Evolutionary conservation across 1,140 invertebrate genomes (phyloP).

Genomic region (Dendrolimus punctatus): DNA sequence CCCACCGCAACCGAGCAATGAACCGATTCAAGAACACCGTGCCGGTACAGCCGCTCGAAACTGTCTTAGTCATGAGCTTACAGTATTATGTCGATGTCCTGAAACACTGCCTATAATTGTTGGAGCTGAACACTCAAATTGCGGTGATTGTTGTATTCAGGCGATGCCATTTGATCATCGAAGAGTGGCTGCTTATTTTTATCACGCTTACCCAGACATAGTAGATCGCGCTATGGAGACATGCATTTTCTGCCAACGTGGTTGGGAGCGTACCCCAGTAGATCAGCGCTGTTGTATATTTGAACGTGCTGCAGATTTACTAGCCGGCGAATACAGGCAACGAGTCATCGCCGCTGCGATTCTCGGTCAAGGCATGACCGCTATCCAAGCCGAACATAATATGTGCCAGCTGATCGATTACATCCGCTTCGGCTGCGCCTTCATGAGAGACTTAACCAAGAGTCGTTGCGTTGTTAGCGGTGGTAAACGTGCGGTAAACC

Average conservation of each 20-base stretch:
- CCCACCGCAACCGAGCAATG: too few relatives aligned
- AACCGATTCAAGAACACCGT: too few relatives aligned
- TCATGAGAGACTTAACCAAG: slow-evolving; percentile 7
- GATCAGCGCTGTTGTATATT: slow-evolving; percentile 4
- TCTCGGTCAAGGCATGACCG: slow-evolving; percentile 7
- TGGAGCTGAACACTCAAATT: neutral
- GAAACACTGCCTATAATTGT: slow-evolving; percentile 2
- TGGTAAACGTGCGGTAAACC: slow-evolving; percentile 1
- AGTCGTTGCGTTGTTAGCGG: slow-evolving; percentile 3
- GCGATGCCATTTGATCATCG: slow-evolving; percentile 4
- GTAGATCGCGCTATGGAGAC: neutral
- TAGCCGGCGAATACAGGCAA: slow-evolving; percentile 4
- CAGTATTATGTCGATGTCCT: neutral
- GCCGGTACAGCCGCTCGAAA: too few relatives aligned
- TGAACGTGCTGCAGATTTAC: slow-evolving; percentile 4
- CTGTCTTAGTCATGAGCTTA: slow-evolving; percentile 2
- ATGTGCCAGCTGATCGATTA: slow-evolving; percentile 7
- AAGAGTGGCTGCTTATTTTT: slow-evolving; percentile 2
- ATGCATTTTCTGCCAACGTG: neutral
- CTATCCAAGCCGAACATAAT: slow-evolving; percentile 7
- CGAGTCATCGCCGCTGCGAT: slow-evolving; percentile 6
- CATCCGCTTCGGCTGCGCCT: slow-evolving; percentile 5
- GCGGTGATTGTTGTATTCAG: slow-evolving; percentile 2
- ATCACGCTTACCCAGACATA: slow-evolving; percentile 1
- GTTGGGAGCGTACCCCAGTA: slow-evolving; percentile 6